Conservation (phyloP, 2,888 invertebrate species). For the Drosophila colorata region DNA sequence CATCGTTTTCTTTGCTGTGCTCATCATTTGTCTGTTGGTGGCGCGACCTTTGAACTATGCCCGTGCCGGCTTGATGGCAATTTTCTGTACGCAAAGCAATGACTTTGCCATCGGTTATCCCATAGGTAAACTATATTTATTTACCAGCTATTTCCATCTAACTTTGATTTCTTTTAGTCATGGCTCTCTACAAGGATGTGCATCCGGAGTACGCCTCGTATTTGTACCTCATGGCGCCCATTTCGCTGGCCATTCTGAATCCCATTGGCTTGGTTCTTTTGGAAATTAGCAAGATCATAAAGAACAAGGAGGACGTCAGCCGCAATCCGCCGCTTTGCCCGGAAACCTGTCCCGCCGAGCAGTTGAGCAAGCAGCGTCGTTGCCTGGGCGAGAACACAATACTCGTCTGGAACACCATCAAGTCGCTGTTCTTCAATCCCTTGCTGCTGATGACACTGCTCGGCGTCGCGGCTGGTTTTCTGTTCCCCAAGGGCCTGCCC, state of each 20-base stretch:
- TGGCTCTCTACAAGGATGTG: constrained; percentile 92
- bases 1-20: constrained; percentile 92
- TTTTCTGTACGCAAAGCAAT: constrained; percentile 98
- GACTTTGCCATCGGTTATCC: constrained; percentile 99
- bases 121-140: constrained; percentile 87
- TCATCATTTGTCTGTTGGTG: constrained; percentile 91
- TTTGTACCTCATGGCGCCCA: constrained; percentile 96
- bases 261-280: constrained; percentile 95
- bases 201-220: constrained; percentile 97
- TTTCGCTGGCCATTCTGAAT: constrained; percentile 96
- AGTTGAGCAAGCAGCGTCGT: constrained; percentile 70
- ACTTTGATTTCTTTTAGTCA: constrained; percentile 86
- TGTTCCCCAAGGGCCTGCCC: constrained; percentile 92
- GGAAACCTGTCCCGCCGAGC: constrained; percentile 80
- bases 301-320: constrained; percentile 74
- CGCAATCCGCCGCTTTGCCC: constrained; percentile 79
- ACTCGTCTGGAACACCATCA: constrained; percentile 86
- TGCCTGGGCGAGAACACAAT: constrained; percentile 78
- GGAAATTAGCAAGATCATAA: constrained; percentile 89
- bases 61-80: constrained; percentile 95
- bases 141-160: neutral
- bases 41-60: constrained; percentile 93
- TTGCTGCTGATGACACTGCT: constrained; percentile 96
- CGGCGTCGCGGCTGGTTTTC: constrained; percentile 93
- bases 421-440: constrained; percentile 94